Percentiles rank a stretch among this genome's conserved stretches.
These are phyloP conservation scores for Urocolius indicus DNA, from an alignment of 2,113 vertebrate species.

Conservation along the genomic window DNA sequence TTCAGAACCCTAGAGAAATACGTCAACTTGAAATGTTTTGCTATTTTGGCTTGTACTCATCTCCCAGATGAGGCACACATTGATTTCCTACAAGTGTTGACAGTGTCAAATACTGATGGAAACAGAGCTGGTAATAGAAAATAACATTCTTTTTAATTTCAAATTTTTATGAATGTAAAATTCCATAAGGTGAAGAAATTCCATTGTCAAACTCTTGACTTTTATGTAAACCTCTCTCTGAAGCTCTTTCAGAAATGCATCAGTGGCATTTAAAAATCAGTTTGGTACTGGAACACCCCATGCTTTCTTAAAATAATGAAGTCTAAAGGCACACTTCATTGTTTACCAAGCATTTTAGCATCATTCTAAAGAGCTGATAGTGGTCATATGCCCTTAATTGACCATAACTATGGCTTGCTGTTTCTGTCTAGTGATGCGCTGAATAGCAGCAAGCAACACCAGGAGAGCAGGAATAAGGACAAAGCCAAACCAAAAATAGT, in stretches of 20 bases:
- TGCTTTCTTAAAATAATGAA: background rate
- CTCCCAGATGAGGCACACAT: background rate
- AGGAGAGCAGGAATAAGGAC: background rate
- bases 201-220: background rate
- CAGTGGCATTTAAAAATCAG: fast-evolving
- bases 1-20: background rate
- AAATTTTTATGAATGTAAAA: background rate
- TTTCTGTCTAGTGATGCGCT: background rate
- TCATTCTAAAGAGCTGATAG: background rate
- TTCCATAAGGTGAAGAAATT: background rate
- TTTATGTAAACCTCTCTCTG: background rate
- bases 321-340: background rate
- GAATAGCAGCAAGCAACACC: background rate
- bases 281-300: background rate
- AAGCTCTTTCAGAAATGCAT: background rate
- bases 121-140: background rate
- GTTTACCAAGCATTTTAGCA: background rate
- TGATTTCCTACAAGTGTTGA: background rate
- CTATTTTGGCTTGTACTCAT: background rate
- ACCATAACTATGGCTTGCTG: background rate
- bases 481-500: background rate
- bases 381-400: background rate
- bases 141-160: background rate
- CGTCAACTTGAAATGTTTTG: background rate
- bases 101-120: background rate